A percentile compares a stretch with the other conserved stretches of the same genome.
These are phyloP conservation scores for Penaeus indicus DNA, from an alignment of 1,140 invertebrate species.

Conservation along the genomic window DNA sequence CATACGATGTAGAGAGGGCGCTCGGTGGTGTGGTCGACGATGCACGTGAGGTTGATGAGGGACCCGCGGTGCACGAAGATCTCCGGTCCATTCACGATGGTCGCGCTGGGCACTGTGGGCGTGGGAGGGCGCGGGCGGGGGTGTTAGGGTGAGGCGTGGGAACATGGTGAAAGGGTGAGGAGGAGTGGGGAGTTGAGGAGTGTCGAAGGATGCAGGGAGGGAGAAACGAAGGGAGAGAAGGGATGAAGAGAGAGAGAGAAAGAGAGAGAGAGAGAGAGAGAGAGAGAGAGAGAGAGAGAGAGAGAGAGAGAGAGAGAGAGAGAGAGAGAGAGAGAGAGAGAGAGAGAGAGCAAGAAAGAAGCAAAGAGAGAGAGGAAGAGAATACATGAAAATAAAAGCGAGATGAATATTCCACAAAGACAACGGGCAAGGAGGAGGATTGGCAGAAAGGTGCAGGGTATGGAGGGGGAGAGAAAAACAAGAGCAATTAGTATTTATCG, in stretches of 20 bases:
- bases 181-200: not conserved
- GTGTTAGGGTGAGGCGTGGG: not conserved
- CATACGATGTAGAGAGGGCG: conserved; percentile 91
- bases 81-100: conserved; percentile 85
- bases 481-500: too few relatives aligned
- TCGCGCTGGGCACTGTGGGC: conserved; percentile 84
- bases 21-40: conserved; percentile 86
- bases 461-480: too few relatives aligned
- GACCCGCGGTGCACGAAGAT: conserved; percentile 88
- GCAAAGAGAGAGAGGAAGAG: too few relatives aligned
- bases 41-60: conserved; percentile 91
- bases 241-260: not conserved
- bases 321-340: not conserved
- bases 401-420: too few relatives aligned
- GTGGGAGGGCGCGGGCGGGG: conserved; percentile 41
- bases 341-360: not conserved
- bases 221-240: not conserved
- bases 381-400: too few relatives aligned
- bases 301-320: conserved; percentile 1
- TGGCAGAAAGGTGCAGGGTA: too few relatives aligned
- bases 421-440: too few relatives aligned
- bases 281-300: not conserved
- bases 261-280: not conserved
- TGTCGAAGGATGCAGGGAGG: not conserved
- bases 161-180: not conserved